phyloP scores from a whole-genome alignment of 2,113 vertebrate species.

The Aplodontia rufa region DNA sequence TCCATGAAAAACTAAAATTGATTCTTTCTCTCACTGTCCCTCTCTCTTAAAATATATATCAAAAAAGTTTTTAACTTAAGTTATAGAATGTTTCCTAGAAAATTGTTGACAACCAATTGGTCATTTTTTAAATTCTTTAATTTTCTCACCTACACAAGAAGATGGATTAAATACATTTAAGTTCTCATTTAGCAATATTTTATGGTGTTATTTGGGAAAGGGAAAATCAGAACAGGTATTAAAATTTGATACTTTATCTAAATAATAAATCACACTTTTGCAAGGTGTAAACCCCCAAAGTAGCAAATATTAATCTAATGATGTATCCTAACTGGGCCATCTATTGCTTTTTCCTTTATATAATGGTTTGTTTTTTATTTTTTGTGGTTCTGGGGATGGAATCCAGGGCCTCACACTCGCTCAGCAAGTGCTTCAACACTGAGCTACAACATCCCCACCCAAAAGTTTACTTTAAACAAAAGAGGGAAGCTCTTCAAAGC shows the following conservation, averaged over 20 bases:
- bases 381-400: too few species aligned
- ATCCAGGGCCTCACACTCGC: too few species aligned
- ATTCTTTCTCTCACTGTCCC: too few species aligned
- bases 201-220: neutral
- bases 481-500: neutral
- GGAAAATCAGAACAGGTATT: conserved; percentile 28
- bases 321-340: neutral
- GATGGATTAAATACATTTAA: conserved; percentile 1
- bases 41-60: too few species aligned
- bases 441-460: too few species aligned
- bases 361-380: neutral
- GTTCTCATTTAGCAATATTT: neutral
- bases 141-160: conserved; percentile 31
- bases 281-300: neutral
- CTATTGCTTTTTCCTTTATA: neutral
- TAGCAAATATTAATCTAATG: conserved; percentile 13
- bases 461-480: conserved; percentile 39
- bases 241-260: conserved; percentile 39
- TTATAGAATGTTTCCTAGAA: conserved; percentile 33
- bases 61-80: conserved; percentile 18
- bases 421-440: too few species aligned
- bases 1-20: too few species aligned
- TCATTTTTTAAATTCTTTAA: neutral
- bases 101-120: conserved; percentile 4
- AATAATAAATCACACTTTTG: conserved; percentile 38